A percentile compares a stretch with the other conserved stretches of the same genome.
Evolutionary conservation across 2,113 vertebrate genomes (phyloP).

Genomic region (Bufo bufo): DNA sequence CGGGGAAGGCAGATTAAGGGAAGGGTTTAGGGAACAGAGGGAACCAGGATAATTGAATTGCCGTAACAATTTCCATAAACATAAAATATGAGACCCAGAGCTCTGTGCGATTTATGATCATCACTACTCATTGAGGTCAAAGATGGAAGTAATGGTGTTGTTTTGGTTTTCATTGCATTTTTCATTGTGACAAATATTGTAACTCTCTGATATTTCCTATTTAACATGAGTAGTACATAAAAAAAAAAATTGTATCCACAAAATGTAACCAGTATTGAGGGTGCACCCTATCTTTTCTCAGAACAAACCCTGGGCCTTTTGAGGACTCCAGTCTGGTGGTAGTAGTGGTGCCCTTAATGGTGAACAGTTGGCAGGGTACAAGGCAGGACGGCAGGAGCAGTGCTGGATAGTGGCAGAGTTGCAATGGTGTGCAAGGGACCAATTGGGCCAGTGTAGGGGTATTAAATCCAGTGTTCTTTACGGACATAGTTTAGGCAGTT

Average conservation of each 20-base stretch:
- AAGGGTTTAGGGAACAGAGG: background rate
- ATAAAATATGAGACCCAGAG: constrained; percentile 8
- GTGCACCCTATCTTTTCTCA: no score
- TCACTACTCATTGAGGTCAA: background rate
- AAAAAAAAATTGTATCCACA: background rate
- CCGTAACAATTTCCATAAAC: background rate
- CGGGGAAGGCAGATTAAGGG: background rate
- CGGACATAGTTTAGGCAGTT: no score
- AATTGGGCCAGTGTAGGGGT: no score
- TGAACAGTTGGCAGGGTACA: no score
- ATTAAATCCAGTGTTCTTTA: no score
- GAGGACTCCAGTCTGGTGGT: no score
- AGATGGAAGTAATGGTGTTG: constrained; percentile 1
- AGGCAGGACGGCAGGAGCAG: no score
- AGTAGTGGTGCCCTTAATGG: no score
- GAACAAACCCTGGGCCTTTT: no score
- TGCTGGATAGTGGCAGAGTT: no score
- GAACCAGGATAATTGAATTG: background rate
- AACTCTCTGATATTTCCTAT: background rate
- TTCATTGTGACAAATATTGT: background rate
- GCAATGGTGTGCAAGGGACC: no score
- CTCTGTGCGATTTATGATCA: background rate
- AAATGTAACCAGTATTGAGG: background rate
- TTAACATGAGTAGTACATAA: background rate
- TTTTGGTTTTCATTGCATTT: background rate